phyloP scores from a whole-genome alignment of 64 coral and sea anemone species.

The Astreopora myriophthalma region DNA sequence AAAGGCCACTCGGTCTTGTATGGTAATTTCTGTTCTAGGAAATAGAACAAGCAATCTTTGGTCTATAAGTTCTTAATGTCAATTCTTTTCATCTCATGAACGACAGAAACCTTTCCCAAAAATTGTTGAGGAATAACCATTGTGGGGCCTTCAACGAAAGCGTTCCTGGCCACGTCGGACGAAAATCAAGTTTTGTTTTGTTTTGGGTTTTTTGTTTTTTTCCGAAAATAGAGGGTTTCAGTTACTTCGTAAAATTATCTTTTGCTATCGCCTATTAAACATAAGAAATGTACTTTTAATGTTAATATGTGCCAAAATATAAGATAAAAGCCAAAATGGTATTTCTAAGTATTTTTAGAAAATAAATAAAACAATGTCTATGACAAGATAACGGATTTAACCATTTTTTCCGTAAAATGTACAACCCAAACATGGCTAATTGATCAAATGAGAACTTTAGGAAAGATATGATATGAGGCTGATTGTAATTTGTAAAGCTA shows the following conservation, averaged over 20 bases:
- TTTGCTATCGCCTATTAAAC: not conserved
- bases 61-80: too few relatives aligned
- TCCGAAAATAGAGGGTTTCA: not conserved
- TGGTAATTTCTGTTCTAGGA: constrained; percentile 23
- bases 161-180: not conserved
- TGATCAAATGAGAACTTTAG: not conserved
- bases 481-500: not conserved
- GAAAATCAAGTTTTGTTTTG: not conserved
- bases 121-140: not conserved
- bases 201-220: not conserved
- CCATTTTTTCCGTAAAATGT: not conserved
- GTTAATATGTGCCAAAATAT: constrained; percentile 45
- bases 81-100: not conserved
- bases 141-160: not conserved
- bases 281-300: not conserved
- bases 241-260: not conserved
- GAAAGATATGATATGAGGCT: not conserved
- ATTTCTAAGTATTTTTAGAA: not conserved
- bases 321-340: not conserved
- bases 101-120: not conserved
- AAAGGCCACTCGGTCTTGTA: not conserved
- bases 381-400: not conserved
- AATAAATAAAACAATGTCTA: not conserved
- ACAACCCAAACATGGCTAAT: not conserved
- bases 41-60: constrained; percentile 8